These are phyloP conservation scores for Ochotona princeps DNA, from an alignment of 2,113 vertebrate species.

Conservation along the genomic window DNA sequence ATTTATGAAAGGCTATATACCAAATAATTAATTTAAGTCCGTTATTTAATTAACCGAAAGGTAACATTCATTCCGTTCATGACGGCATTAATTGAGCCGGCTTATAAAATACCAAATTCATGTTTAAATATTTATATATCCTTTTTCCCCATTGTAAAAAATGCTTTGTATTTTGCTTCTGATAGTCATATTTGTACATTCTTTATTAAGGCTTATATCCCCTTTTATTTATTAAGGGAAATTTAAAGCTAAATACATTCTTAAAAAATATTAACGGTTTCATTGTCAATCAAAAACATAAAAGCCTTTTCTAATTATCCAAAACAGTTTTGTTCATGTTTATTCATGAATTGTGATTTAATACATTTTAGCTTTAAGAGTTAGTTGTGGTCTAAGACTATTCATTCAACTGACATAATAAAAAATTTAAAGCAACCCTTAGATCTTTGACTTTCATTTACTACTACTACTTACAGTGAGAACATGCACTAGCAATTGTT, in stretches of 20 bases:
- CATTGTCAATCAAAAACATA: constrained; percentile 63
- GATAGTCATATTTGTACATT: constrained; percentile 32
- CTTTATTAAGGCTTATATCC: neutral
- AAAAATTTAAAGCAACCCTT: neutral
- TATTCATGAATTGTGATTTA: constrained; percentile 77
- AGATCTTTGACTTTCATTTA: constrained; percentile 21
- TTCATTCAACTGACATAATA: constrained; percentile 34
- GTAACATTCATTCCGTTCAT: neutral
- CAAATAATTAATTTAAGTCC: neutral
- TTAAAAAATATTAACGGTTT: constrained; percentile 65
- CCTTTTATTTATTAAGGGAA: constrained; percentile 20
- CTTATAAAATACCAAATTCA: constrained; percentile 44
- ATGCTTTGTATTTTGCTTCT: neutral
- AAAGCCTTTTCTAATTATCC: constrained; percentile 77
- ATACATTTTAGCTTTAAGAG: constrained; percentile 81
- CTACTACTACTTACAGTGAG: neutral
- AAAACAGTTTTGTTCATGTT: constrained; percentile 74
- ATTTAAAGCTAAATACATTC: constrained; percentile 33
- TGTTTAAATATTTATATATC: constrained; percentile 35
- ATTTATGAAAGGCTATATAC: neutral
- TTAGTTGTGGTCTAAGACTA: constrained; percentile 65
- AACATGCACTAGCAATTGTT: neutral
- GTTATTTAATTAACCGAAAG: neutral
- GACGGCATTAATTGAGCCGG: constrained; percentile 19
- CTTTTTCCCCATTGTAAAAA: constrained; percentile 46